Evolutionary conservation across 64 coral and sea anemone genomes (phyloP), one percentile per base, ranked within the genome.

Genomic region (Stichodactyla mertensii): DNA sequence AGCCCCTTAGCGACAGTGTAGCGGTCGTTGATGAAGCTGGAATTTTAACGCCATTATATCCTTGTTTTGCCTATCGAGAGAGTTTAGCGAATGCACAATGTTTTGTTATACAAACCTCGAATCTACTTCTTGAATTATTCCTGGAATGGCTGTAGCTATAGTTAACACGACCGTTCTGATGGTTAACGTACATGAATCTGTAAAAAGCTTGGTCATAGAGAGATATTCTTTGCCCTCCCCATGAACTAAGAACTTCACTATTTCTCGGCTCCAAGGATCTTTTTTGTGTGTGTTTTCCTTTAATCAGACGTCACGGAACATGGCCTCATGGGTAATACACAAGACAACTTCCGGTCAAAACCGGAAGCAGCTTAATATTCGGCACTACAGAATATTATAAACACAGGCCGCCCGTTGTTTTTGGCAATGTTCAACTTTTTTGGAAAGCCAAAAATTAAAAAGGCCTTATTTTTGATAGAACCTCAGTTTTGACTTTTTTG

Each of bases 181-280:
- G 94, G 88, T 92, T 96, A 96, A 91, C 59, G 91, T 89, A 96
- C 94, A 96, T 96, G 91, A 96, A 96, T 96, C 87, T 92, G 80
- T 85, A 58, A 14, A 45, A 64, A 85, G n/a, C 31, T 14, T 51
- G 60, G 36, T 81, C 78, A 81, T 81, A 52, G 52, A 81, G 78
- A 55, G 78, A 16, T 53, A 52, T 52, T 53, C 6, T 53, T 53
- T 81, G 78, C 14, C 13, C 52, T 85, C 83, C 51, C 52, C 80
- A 85, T 54, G 54, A 61, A 58, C 60, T 26, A 64, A 58, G 18
- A 58, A 85, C 83, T 85, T 61, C 80, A 57, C 80, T 82, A n/a
- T 10, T 57, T 82, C 51, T 57, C 83, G 16, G 22, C 55, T 85
- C 52, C 52, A 60, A 55, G 83, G 55, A 36, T 57, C 60, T 61